phyloP scores from a whole-genome alignment of 2,113 vertebrate species.

The Notarius quadriscutis region DNA sequence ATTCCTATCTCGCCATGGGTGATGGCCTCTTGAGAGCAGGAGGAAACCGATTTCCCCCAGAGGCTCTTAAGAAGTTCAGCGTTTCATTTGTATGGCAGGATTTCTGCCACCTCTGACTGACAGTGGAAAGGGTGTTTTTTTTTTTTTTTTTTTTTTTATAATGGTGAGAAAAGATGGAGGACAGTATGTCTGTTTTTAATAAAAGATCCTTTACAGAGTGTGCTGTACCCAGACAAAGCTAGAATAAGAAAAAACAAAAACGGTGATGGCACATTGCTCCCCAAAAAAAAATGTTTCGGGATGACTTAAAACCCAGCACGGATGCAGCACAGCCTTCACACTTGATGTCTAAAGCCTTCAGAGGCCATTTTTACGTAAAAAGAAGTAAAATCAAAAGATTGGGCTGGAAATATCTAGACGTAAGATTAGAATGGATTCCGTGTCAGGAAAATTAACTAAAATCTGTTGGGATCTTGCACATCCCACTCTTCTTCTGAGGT shows the following conservation, averaged over 20 bases:
- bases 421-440: too few relatives aligned
- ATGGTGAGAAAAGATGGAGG: background rate
- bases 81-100: constrained; percentile 25
- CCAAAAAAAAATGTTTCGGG: background rate
- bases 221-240: background rate
- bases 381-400: background rate
- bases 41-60: constrained; percentile 25
- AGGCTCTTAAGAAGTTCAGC: background rate
- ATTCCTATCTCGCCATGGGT: constrained; percentile 54
- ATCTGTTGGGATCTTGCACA: too few relatives aligned
- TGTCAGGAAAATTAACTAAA: too few relatives aligned
- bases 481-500: too few relatives aligned
- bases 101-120: constrained; percentile 5
- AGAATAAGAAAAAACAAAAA: background rate
- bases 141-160: background rate
- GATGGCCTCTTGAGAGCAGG: constrained; percentile 16
- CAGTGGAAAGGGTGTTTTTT: background rate
- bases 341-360: background rate
- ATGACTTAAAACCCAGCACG: background rate
- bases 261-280: background rate
- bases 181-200: background rate
- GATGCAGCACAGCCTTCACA: background rate
- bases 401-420: too few relatives aligned
- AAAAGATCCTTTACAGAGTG: background rate
- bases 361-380: background rate